Evolutionary conservation across 2,888 invertebrate genomes (phyloP).

Genomic region (Dasysyrphus tricinctus): DNA sequence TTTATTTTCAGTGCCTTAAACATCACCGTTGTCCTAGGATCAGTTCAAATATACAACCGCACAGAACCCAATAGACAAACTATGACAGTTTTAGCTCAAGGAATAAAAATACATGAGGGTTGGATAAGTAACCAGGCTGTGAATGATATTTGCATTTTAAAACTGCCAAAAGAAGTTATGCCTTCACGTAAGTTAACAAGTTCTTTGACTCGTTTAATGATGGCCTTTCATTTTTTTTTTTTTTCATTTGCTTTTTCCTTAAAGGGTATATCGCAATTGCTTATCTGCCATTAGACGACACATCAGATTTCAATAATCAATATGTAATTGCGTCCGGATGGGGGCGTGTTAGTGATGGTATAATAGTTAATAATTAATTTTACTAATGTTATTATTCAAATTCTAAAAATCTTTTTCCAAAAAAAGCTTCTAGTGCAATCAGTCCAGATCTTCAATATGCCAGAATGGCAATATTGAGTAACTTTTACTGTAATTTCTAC

Average conservation of each 20-base stretch:
- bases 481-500: slow-evolving; percentile 25
- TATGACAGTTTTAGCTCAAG: slow-evolving; percentile 54
- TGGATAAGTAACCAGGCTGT: slow-evolving; percentile 80
- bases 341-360: slow-evolving; percentile 81
- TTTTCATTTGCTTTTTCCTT: slow-evolving; percentile 26
- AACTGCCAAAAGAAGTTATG: slow-evolving; percentile 79
- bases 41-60: slow-evolving; percentile 75
- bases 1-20: slow-evolving; percentile 54
- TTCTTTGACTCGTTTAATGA: not conserved
- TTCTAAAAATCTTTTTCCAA: not conserved
- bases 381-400: too few species aligned
- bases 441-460: slow-evolving; percentile 51
- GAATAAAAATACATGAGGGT: slow-evolving; percentile 81
- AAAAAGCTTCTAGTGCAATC: not conserved
- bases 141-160: slow-evolving; percentile 81
- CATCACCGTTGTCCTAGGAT: slow-evolving; percentile 27
- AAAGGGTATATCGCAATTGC: slow-evolving; percentile 82
- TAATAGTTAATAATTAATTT: too few species aligned
- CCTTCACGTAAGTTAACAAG: slow-evolving; percentile 78
- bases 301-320: slow-evolving; percentile 80
- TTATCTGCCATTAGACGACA: slow-evolving; percentile 81
- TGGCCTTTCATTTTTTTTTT: not conserved
- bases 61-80: slow-evolving; percentile 78
- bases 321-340: slow-evolving; percentile 84
- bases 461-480: slow-evolving; percentile 27